These are phyloP conservation scores for Protobothrops flavoviridis DNA, from an alignment of 2,113 vertebrate genomes.

Conservation along the genomic window DNA sequence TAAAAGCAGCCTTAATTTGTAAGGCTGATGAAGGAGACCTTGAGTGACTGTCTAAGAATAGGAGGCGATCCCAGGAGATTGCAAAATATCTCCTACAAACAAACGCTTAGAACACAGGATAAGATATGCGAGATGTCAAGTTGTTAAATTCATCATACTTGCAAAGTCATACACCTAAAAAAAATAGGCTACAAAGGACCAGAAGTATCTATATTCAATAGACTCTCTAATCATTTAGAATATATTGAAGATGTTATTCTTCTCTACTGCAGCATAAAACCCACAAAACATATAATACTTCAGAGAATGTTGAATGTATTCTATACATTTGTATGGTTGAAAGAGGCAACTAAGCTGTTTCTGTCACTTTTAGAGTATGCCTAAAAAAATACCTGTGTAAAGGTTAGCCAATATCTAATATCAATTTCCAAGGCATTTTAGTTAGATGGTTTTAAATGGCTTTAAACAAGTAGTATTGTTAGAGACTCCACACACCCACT, in stretches of 20 bases:
- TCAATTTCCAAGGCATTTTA: neutral
- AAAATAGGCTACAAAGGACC: neutral
- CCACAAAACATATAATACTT: neutral
- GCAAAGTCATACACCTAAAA: neutral
- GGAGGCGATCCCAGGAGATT: neutral
- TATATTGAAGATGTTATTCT: neutral
- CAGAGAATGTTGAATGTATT: neutral
- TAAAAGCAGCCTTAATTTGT: constrained; percentile 8
- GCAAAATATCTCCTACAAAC: neutral
- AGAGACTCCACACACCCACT: too few species aligned
- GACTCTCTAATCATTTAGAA: neutral
- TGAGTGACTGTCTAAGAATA: neutral
- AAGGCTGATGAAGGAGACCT: neutral
- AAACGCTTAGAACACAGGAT: neutral
- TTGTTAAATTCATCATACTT: neutral
- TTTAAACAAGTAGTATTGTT: too few species aligned
- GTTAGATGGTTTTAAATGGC: neutral
- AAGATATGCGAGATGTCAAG: neutral
- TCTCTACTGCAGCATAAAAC: neutral
- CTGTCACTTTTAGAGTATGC: neutral
- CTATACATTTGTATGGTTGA: neutral
- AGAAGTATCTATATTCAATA: neutral
- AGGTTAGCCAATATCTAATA: neutral
- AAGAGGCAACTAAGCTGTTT: neutral
- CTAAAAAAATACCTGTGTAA: neutral